These are phyloP conservation scores for Melieria omissa DNA, from an alignment of 2,888 invertebrate genomes.

Conservation along the genomic window DNA sequence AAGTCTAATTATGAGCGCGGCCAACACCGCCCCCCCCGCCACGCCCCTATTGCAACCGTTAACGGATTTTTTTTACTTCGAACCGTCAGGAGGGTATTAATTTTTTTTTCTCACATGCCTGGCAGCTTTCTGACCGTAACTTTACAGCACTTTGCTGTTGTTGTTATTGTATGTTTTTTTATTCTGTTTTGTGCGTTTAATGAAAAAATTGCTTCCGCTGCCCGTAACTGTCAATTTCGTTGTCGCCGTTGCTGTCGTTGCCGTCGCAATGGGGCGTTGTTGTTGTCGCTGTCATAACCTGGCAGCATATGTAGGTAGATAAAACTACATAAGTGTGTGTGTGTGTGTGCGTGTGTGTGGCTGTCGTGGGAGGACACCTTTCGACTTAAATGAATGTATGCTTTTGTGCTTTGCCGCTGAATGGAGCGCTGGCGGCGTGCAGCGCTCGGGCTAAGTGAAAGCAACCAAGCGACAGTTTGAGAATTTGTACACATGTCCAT, in stretches of 20 bases:
- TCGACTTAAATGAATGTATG: constrained; percentile 33
- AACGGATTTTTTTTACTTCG: too few species aligned
- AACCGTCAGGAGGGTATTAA: too few species aligned
- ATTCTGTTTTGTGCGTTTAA: background rate
- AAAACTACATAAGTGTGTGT: background rate
- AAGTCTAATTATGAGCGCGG: too few species aligned
- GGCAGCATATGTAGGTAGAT: background rate
- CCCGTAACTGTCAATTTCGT: constrained; percentile 35
- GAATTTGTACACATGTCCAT: constrained; percentile 41
- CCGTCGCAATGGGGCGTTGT: constrained; percentile 23
- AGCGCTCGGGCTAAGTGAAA: too few species aligned
- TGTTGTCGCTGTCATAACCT: constrained; percentile 21
- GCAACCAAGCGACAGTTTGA: constrained; percentile 11
- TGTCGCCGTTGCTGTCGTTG: constrained; percentile 27
- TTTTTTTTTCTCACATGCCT: too few species aligned
- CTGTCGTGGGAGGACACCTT: background rate
- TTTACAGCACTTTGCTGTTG: background rate
- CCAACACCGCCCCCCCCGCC: too few species aligned
- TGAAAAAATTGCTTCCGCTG: constrained; percentile 32
- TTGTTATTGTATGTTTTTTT: background rate
- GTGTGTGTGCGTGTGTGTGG: background rate
- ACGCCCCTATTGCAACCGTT: too few species aligned
- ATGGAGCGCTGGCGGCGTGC: too few species aligned
- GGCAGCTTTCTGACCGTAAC: too few species aligned
- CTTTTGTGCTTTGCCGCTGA: background rate